These are phyloP conservation scores for Phalloptychus januarius DNA, from an alignment of 2,797 vertebrate species.

Conservation along the genomic window DNA sequence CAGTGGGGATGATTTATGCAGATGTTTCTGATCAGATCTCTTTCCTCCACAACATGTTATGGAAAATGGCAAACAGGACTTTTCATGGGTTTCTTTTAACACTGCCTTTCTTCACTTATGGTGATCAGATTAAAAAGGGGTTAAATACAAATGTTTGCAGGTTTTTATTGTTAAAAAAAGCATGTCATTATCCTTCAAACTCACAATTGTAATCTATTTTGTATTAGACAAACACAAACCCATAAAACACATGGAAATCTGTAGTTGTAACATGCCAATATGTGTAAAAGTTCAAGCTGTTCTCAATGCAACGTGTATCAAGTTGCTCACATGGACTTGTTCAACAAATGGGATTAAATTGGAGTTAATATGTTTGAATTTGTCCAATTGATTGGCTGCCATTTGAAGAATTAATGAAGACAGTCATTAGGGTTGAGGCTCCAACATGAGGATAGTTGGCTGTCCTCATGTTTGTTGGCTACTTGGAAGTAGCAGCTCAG, in stretches of 20 bases:
- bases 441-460: conserved; percentile 16
- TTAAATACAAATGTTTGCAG: not conserved
- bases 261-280: not conserved
- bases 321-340: not conserved
- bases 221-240: not conserved
- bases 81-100: not conserved
- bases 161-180: too few species aligned
- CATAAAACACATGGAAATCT: not conserved
- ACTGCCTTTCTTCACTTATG: not conserved
- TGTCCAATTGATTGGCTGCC: not conserved
- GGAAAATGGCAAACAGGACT: not conserved
- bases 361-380: not conserved
- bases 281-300: not conserved
- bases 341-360: not conserved
- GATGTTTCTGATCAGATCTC: not conserved
- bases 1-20: not conserved
- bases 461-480: conserved; percentile 31
- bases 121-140: not conserved
- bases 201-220: not conserved
- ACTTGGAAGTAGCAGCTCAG: conserved; percentile 41
- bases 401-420: not conserved
- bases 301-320: not conserved
- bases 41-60: not conserved
- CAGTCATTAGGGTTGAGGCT: conserved; percentile 2
- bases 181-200: not conserved